Base-by-base conservation (phyloP, 2,113 vertebrate genomes). In the Arenaria interpres region DNA sequence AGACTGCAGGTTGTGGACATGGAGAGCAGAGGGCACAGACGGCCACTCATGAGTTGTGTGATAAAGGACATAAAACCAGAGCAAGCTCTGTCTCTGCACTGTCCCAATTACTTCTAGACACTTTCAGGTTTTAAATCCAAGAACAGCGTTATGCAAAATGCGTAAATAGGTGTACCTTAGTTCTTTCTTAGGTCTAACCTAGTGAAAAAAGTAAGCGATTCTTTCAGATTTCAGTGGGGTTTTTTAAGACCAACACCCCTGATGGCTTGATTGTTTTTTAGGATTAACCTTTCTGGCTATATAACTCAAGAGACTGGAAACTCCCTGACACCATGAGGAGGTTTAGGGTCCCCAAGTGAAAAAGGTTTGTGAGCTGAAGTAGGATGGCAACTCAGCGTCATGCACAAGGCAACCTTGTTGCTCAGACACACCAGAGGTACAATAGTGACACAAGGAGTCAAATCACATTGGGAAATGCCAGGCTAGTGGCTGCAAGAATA, bases 201-300 rank as follows among this genome's bases (percentile, higher is more conserved):
- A 20, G 2, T n/a, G 15, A 87, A 39, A 62, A n/a, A 56, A 62
- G 15, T 51, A 91, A 60, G 5, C 13, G 37, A 25, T 25, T 46
- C 6, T 78, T 78, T 88, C 45, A 39, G 23, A 28, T 23, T 60
- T 75, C 45, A 33, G 17, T 0, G 0, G 2, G 5, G 2, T 0
- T 8, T 92, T 83, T 74, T 24, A 77, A 57, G 4, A 74, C 0
- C 12, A 62, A 21, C 14, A 46, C 0, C 2, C 8, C 79, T 63
- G 25, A 80, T 46, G 51, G 16, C 5, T 67, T 84, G 28, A 41
- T 46, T 67, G 20, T 4, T 82, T 59, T 66, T 45, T 39, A 81
- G 23, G 18, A 63, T 75, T 54, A 48, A 4, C 19, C 9, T 73
- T 85, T 51, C 48, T 66, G 35, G 30, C 4, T 62, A 23, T 67